Evolutionary conservation across 2,797 vertebrate species (phyloP).

Genomic region (Clarias pachynema): DNA sequence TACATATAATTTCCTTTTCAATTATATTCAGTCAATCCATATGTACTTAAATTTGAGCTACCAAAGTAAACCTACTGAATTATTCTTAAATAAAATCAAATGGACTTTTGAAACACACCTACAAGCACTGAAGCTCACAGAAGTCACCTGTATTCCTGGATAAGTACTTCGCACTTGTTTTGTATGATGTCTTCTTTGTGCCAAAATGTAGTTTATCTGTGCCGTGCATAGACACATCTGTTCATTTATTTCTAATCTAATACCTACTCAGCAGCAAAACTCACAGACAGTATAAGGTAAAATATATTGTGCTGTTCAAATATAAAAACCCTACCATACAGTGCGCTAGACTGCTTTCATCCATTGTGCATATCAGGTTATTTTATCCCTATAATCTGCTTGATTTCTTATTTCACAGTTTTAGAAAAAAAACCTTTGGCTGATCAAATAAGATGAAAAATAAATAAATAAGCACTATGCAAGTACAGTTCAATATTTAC

Average conservation of each 20-base stretch:
- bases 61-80: background rate
- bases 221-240: background rate
- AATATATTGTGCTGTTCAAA: background rate
- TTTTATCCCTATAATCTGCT: slow-evolving; percentile 3
- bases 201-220: background rate
- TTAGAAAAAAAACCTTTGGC: slow-evolving; percentile 62
- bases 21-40: background rate
- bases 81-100: background rate
- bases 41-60: background rate
- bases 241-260: background rate
- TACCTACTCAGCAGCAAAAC: background rate
- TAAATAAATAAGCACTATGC: slow-evolving; percentile 76
- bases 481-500: slow-evolving; percentile 50
- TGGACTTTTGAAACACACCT: background rate
- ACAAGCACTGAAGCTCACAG: background rate
- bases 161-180: background rate
- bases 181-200: background rate
- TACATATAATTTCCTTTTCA: background rate
- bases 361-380: slow-evolving; percentile 4
- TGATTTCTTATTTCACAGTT: slow-evolving; percentile 37
- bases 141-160: background rate
- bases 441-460: slow-evolving; percentile 52
- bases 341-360: slow-evolving; percentile 2
- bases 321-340: slow-evolving; percentile 2
- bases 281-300: background rate